These are phyloP conservation scores for Drosophila asahinai DNA, from an alignment of 1,140 invertebrate species.

Conservation along the genomic window DNA sequence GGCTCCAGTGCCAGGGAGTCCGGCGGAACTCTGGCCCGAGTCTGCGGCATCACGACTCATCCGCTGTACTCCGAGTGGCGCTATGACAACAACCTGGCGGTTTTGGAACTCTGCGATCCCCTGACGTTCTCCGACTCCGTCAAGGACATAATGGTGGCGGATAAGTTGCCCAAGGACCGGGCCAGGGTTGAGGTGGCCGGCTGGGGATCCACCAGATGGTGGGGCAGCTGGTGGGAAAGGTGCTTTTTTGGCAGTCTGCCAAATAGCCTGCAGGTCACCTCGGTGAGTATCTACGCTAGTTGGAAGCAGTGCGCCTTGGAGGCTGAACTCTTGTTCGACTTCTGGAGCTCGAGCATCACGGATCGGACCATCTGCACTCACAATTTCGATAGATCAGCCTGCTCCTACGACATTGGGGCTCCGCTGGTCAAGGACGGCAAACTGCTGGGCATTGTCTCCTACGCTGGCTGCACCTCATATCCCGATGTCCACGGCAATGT, in stretches of 20 bases:
- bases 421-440: conserved; percentile 10
- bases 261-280: neutral
- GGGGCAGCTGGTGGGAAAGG: conserved; percentile 20
- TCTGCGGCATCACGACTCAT: conserved; percentile 9
- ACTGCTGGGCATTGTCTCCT: conserved; percentile 37
- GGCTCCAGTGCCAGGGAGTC: conserved; percentile 3
- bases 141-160: neutral
- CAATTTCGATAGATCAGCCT: neutral
- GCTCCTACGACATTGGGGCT: conserved; percentile 19
- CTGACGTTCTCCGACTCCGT: neutral
- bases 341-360: conserved; percentile 22
- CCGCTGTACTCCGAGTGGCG: conserved; percentile 1
- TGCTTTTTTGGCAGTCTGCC: conserved; percentile 4
- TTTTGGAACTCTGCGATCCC: conserved; percentile 17
- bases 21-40: neutral
- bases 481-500: conserved; percentile 33
- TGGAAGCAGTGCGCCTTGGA: conserved; percentile 11
- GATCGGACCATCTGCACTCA: conserved; percentile 14
- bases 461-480: conserved; percentile 12
- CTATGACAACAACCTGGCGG: conserved; percentile 26
- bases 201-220: conserved; percentile 33
- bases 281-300: conserved; percentile 5
- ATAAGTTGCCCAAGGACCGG: neutral
- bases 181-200: conserved; percentile 4
- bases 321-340: too few species aligned